phyloP scores from a whole-genome alignment of 2,797 vertebrate genomes.

The Psittacula derbiana region DNA sequence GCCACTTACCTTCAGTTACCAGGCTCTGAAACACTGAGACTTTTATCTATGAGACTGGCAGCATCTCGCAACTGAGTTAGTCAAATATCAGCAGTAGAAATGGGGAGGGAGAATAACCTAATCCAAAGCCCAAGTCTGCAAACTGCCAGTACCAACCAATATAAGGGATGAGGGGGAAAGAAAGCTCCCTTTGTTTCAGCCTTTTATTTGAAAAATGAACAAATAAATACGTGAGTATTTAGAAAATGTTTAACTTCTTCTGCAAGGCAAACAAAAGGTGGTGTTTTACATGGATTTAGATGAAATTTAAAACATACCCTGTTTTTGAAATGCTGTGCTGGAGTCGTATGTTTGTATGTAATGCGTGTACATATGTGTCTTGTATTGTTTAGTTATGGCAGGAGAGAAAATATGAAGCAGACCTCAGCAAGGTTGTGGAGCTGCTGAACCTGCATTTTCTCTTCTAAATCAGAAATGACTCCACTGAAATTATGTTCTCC shows the following conservation, averaged over 20 bases:
- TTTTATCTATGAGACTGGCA: background rate
- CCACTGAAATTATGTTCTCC: background rate
- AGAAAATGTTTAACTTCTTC: background rate
- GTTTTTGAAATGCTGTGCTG: background rate
- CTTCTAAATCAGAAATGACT: background rate
- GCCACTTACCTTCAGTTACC: background rate
- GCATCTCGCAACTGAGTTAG: background rate
- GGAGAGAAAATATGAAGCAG: background rate
- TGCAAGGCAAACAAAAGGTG: background rate
- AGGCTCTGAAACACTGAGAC: background rate
- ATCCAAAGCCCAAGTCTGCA: background rate
- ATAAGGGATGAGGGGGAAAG: fast-evolving
- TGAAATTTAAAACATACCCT: background rate
- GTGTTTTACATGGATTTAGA: fast-evolving
- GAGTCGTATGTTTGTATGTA: fast-evolving
- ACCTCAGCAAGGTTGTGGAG: background rate
- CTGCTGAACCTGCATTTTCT: background rate
- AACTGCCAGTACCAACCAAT: background rate
- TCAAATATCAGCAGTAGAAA: background rate
- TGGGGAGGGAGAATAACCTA: background rate
- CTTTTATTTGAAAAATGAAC: background rate
- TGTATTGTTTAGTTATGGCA: background rate
- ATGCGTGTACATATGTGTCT: background rate
- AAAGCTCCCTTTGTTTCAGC: background rate
- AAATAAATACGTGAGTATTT: background rate